Conservation (phyloP, 2,888 invertebrate genomes). For the Nesidiocoris tenuis region DNA sequence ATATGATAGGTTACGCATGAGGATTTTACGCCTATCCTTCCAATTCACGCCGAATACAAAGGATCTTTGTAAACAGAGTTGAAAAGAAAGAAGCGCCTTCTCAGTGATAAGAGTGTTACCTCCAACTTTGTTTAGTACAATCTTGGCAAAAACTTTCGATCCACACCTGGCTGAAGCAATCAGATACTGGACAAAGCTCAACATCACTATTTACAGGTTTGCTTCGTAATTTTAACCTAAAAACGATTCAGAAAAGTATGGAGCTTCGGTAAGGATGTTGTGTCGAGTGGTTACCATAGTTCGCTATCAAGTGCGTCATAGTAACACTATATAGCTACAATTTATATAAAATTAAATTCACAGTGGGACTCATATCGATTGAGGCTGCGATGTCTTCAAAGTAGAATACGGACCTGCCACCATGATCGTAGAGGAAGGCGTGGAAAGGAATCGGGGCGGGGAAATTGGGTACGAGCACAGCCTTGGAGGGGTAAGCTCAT, state of each 20-base stretch:
- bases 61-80: no score
- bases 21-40: no score
- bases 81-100: no score
- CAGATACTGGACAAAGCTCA: no score
- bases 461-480: slow-evolving; percentile 30
- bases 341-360: neutral
- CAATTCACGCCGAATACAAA: no score
- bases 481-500: slow-evolving; percentile 39
- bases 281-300: neutral
- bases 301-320: neutral
- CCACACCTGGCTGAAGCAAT: no score
- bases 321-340: neutral
- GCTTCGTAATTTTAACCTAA: no score
- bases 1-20: no score
- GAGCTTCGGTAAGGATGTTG: neutral
- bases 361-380: neutral
- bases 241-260: neutral
- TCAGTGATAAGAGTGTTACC: no score
- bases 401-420: neutral
- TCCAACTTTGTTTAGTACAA: no score
- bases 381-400: neutral
- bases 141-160: no score
- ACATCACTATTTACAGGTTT: no score
- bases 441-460: neutral
- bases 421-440: neutral